Base-by-base conservation (phyloP, 1,140 invertebrate species). In the Babylonia areolata region DNA sequence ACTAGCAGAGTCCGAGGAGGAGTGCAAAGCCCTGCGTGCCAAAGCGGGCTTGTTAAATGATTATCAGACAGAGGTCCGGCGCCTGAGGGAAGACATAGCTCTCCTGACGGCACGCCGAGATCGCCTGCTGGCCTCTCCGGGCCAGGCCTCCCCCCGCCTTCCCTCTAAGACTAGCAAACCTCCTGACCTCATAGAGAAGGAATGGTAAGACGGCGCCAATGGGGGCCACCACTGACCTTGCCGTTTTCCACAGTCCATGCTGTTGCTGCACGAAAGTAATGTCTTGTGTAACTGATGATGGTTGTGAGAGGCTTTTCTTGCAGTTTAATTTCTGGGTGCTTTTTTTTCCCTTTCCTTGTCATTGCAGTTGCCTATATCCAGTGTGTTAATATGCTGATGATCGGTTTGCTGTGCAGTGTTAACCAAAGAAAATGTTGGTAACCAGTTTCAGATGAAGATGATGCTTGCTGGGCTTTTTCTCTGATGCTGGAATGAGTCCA, bases 51-150 rank as follows among this genome's bases (percentile, higher is more conserved):
- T 93, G 37, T 85, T 94, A 69, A 91, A 93, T 86, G 91, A 92
- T 77, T 93, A 93, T 89, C 91, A 94, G 86, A 90, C 90, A 75
- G 91, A 94, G 85, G 88, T 93, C 31, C 89, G 92, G 33, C 89
- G 90, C 81, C 88, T 94, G 79, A 88, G 92, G 78, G 93, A 94
- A 79, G 94, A 94, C 84, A 91, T 94, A 75, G 90, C 90, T 54
- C 86, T 94, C 31, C 85, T 91, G 33, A 89, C 91, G 42, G 88
- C 90, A 71, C 90, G 92, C 88, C 86, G 91, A 31, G 87, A 89
- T 46, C 79, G 85, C 2, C 85, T 89, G 46, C 28, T 81, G 35
- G 64, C 42, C 33, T 54, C 42, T 1, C 78, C 78, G 2, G 37
- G 9, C 46, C 58, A 64, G 6, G 15, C 58, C 58, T 64, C 58